These are phyloP conservation scores for Ochropleura leucogaster DNA, from an alignment of 2,888 invertebrate species.

Conservation along the genomic window DNA sequence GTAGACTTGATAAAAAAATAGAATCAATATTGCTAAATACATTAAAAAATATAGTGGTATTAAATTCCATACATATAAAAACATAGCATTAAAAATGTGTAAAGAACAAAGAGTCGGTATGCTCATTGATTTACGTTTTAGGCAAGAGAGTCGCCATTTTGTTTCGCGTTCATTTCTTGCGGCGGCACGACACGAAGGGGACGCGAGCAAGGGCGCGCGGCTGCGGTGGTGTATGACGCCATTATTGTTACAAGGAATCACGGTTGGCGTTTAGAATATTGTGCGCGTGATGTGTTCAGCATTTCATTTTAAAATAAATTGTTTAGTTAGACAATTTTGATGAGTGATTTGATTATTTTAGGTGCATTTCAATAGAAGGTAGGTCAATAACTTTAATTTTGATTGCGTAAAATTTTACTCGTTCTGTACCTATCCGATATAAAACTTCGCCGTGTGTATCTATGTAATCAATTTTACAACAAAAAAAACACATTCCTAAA, in stretches of 20 bases:
- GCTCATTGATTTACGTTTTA: conserved; percentile 36
- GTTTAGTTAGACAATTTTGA: conserved; percentile 30
- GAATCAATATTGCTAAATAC: neutral
- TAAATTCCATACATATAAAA: neutral
- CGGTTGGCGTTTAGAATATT: conserved; percentile 18
- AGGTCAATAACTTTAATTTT: conserved; percentile 53
- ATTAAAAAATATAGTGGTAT: neutral
- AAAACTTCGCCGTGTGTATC: neutral
- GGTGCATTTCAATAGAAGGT: conserved; percentile 60
- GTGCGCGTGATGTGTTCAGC: conserved; percentile 43
- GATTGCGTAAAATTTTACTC: conserved; percentile 18
- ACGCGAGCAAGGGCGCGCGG: conserved; percentile 53
- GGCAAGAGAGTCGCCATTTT: conserved; percentile 75
- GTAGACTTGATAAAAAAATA: conserved; percentile 3
- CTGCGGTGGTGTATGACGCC: conserved; percentile 33
- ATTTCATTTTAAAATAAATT: conserved; percentile 30
- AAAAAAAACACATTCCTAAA: neutral
- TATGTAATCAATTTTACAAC: neutral
- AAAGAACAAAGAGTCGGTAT: conserved; percentile 11
- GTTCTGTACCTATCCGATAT: neutral
- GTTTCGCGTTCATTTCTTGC: conserved; percentile 67
- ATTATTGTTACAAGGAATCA: conserved; percentile 35
- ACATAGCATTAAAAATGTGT: neutral
- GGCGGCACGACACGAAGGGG: conserved; percentile 63
- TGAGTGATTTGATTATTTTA: conserved; percentile 50